Conservation (phyloP, 2,113 vertebrate genomes). For the Gavialis gangeticus region DNA sequence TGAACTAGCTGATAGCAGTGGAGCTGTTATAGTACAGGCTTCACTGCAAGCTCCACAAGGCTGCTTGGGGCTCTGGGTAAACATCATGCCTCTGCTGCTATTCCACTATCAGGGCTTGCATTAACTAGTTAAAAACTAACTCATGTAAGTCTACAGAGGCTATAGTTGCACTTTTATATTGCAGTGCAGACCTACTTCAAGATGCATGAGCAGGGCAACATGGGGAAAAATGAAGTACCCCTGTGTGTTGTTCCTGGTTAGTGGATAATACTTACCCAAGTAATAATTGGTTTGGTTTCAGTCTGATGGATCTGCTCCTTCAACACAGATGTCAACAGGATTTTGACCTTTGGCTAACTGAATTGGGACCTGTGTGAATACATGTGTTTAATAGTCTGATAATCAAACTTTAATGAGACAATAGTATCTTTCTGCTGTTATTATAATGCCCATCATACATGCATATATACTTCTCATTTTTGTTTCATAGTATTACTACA, state of each 20-base stretch:
- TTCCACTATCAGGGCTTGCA: too few relatives aligned
- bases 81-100: too few relatives aligned
- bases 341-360: neutral
- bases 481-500: constrained; percentile 91
- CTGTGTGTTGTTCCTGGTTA: neutral
- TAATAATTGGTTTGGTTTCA: neutral
- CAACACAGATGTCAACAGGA: neutral
- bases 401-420: neutral
- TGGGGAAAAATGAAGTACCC: neutral
- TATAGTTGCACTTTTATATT: too few relatives aligned
- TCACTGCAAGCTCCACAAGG: neutral
- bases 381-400: neutral
- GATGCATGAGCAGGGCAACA: neutral
- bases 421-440: neutral
- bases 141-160: too few relatives aligned
- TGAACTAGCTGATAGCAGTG: neutral
- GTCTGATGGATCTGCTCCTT: neutral
- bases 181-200: too few relatives aligned
- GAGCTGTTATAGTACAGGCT: neutral
- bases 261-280: neutral
- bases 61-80: neutral
- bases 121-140: too few relatives aligned
- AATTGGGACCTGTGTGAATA: neutral
- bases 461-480: neutral
- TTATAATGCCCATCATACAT: neutral